Conservation (phyloP, 2,888 invertebrate species). For the Hydropsyche betteni region DNA sequence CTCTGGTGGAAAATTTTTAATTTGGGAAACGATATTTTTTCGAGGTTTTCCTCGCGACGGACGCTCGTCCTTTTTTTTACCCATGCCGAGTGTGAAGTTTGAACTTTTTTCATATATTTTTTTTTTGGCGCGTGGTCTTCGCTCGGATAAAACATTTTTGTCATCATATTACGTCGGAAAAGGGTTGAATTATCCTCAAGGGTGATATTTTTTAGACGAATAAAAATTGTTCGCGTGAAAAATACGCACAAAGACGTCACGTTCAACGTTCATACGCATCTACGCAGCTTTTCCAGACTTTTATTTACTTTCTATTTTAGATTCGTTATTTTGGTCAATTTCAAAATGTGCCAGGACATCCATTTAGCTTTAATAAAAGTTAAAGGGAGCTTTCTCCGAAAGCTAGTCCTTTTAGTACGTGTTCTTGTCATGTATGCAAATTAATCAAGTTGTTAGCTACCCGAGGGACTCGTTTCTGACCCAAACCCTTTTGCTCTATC, state of each 20-base stretch:
- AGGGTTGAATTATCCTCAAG: slow-evolving; percentile 29
- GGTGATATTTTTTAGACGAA: slow-evolving; percentile 25
- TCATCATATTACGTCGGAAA: slow-evolving; percentile 29
- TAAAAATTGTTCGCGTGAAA: slow-evolving; percentile 24
- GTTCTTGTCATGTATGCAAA: slow-evolving; percentile 25
- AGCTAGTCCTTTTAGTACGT: not conserved
- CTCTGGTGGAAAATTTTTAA: slow-evolving; percentile 9
- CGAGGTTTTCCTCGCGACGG: not conserved
- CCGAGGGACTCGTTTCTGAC: not conserved
- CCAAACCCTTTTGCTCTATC: not conserved
- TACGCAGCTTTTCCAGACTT: no score
- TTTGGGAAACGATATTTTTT: slow-evolving; percentile 20
- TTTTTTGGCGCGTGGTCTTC: not conserved
- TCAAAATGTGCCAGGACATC: no score
- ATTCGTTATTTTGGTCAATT: no score
- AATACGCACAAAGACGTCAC: slow-evolving; percentile 28
- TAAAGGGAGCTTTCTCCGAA: slow-evolving; percentile 1
- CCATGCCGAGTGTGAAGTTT: not conserved
- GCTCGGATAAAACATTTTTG: slow-evolving; percentile 30
- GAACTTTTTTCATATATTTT: slow-evolving; percentile 7
- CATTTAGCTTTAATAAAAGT: not conserved
- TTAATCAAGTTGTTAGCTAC: slow-evolving; percentile 2
- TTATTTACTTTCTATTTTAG: no score
- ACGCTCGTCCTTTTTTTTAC: not conserved
- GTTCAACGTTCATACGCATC: not conserved